Percentiles rank a stretch among this genome's conserved stretches.
phyloP scores from a whole-genome alignment of 2,888 invertebrate species.

The Pantelozetes paolii region DNA sequence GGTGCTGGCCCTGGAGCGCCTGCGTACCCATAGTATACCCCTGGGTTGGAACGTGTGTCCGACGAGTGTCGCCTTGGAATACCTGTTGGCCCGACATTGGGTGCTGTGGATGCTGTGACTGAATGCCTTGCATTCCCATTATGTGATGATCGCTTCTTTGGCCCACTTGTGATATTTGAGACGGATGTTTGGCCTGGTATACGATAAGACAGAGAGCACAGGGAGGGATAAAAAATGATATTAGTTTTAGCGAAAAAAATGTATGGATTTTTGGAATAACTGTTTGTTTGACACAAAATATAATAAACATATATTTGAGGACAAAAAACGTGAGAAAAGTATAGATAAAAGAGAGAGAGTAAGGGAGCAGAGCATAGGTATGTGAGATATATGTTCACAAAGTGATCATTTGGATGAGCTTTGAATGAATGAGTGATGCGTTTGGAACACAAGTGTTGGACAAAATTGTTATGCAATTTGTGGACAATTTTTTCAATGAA shows the following conservation, averaged over 20 bases:
- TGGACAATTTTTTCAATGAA: background rate
- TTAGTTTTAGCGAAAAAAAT: background rate
- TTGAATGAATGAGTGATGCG: conserved; percentile 21
- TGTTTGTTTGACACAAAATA: background rate
- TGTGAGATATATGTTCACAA: conserved; percentile 24
- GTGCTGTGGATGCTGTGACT: conserved; percentile 30
- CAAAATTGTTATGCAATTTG: conserved; percentile 2
- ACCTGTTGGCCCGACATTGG: conserved; percentile 26
- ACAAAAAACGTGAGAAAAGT: conserved; percentile 8
- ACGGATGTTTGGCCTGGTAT: conserved; percentile 21
- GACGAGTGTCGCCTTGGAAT: conserved; percentile 25
- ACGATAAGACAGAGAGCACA: background rate
- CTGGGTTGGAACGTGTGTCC: conserved; percentile 22
- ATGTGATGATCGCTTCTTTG: conserved; percentile 33
- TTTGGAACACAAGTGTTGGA: conserved; percentile 27
- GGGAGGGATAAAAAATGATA: background rate
- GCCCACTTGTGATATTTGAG: conserved; percentile 9
- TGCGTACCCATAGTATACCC: conserved; percentile 12
- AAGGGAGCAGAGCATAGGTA: conserved; percentile 36
- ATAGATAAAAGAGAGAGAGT: conserved; percentile 15
- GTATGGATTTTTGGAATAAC: background rate
- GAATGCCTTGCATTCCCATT: conserved; percentile 30
- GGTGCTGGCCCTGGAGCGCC: conserved; percentile 19
- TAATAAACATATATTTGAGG: background rate
- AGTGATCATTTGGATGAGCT: background rate